phyloP scores from a whole-genome alignment of 2,797 vertebrate genomes.

The Gymnopithys bicolor region DNA sequence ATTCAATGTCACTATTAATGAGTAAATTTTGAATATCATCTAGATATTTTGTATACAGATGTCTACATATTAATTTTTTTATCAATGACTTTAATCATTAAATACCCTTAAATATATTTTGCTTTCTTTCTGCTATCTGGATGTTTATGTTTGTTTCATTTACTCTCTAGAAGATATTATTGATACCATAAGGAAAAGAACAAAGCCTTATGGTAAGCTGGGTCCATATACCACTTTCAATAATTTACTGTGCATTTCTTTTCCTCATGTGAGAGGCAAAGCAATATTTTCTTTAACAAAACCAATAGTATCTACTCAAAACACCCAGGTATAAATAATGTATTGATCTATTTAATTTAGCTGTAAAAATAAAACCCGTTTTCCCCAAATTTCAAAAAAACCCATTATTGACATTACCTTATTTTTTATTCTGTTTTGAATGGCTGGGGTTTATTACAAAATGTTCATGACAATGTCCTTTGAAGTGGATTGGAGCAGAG shows the following conservation, averaged over 20 bases:
- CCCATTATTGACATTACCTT: fast-evolving
- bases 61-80: background rate
- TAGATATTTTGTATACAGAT: background rate
- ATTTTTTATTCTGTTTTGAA: background rate
- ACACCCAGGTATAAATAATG: background rate
- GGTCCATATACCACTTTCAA: background rate
- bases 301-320: background rate
- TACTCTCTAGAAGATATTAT: background rate
- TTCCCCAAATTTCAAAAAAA: background rate
- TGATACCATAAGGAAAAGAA: background rate
- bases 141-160: background rate
- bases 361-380: background rate
- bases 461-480: background rate
- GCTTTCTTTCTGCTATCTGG: background rate
- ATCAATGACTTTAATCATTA: background rate
- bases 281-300: background rate
- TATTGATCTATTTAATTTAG: background rate
- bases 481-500: background rate
- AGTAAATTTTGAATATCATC: background rate
- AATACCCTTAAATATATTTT: background rate
- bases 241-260: background rate
- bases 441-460: background rate
- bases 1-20: background rate
- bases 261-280: background rate
- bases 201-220: background rate